Percentiles rank a stretch among this genome's conserved stretches.
Evolutionary conservation across 2,797 vertebrate genomes (phyloP).

Genomic region (Halcyon smyrnensis): DNA sequence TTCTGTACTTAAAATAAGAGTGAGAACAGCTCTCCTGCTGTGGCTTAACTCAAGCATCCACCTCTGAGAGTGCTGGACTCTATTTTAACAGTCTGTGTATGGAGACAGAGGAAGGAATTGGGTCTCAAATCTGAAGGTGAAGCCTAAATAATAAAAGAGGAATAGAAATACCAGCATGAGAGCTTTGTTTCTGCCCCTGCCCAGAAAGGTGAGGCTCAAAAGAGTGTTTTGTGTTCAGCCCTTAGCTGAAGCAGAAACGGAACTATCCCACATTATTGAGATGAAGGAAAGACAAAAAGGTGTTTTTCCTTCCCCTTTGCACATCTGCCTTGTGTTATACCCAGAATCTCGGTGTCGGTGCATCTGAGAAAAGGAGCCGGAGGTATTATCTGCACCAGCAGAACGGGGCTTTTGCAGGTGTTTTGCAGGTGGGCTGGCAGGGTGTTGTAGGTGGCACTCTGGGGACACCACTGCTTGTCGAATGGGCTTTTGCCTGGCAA

Average conservation of each 20-base stretch:
- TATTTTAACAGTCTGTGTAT: neutral
- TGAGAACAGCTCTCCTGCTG: neutral
- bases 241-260: neutral
- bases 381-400: neutral
- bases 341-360: neutral
- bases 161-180: neutral
- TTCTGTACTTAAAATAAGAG: neutral
- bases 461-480: neutral
- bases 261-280: neutral
- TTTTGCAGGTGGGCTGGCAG: neutral
- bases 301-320: neutral
- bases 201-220: neutral
- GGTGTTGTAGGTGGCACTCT: fast-evolving
- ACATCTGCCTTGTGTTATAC: neutral
- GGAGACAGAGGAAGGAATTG: neutral
- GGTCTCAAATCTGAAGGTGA: neutral
- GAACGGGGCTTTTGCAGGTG: neutral
- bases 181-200: neutral
- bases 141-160: neutral
- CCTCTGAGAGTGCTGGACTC: neutral
- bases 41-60: neutral
- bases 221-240: neutral
- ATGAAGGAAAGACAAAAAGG: neutral
- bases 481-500: neutral
- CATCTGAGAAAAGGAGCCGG: neutral